Conservation (phyloP, 2,113 vertebrate genomes). For the Zosterops lateralis region DNA sequence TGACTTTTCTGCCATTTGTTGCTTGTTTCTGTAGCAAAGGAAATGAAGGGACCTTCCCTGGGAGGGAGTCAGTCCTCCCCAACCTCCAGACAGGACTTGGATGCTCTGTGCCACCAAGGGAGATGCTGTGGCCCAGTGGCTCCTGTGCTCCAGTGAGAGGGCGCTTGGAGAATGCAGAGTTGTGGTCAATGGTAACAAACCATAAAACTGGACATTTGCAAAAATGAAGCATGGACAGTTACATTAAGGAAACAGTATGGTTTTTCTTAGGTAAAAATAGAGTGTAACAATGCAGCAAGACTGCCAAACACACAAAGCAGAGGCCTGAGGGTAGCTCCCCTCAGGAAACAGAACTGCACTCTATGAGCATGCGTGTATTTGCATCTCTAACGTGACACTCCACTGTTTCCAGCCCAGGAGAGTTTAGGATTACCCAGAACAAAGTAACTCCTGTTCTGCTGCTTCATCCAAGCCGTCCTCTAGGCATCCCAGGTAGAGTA, state of each 20-base stretch:
- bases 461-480: background rate
- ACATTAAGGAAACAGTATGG: background rate
- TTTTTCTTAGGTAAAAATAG: background rate
- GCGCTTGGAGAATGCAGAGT: background rate
- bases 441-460: background rate
- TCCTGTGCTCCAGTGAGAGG: background rate
- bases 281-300: background rate
- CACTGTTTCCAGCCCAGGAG: background rate
- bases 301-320: background rate
- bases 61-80: background rate
- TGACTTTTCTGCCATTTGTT: background rate
- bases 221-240: background rate
- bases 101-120: background rate
- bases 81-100: background rate
- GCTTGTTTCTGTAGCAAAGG: background rate
- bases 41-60: background rate
- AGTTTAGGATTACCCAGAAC: background rate
- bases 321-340: background rate
- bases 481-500: accelerated
- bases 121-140: background rate
- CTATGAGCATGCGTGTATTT: accelerated
- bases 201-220: background rate
- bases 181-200: background rate
- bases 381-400: no score
- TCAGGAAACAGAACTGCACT: background rate